Conservation (phyloP, 2,888 invertebrate genomes). For the Diarsia mendica region DNA sequence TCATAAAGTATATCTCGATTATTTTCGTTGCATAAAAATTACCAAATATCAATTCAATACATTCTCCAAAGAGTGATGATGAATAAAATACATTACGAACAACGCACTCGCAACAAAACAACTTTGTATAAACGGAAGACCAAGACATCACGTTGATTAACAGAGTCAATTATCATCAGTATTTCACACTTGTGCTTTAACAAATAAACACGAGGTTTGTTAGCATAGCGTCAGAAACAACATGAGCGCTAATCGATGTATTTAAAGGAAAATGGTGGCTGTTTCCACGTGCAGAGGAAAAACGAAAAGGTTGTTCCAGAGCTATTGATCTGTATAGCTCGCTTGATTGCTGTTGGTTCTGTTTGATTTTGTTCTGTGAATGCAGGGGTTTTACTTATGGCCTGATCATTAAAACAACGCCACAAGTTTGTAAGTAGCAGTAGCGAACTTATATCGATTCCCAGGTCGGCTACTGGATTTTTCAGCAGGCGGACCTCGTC, state of each 20-base stretch:
- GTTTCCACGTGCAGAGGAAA: slow-evolving; percentile 24
- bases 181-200: slow-evolving; percentile 50
- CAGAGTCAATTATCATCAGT: slow-evolving; percentile 33
- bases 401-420: background rate
- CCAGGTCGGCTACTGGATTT: background rate
- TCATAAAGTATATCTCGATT: too few species aligned
- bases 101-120: slow-evolving; percentile 4
- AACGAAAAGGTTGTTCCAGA: background rate
- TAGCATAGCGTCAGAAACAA: slow-evolving; percentile 27
- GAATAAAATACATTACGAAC: background rate
- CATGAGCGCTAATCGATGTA: slow-evolving; percentile 14
- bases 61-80: too few species aligned
- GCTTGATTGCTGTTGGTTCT: background rate
- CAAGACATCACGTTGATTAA: slow-evolving; percentile 36
- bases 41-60: too few species aligned
- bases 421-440: too few species aligned
- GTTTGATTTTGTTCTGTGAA: background rate
- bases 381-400: background rate
- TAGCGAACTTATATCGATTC: too few species aligned
- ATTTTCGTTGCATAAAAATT: too few species aligned
- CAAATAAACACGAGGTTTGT: slow-evolving; percentile 10
- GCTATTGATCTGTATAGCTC: background rate
- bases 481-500: background rate
- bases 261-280: slow-evolving; percentile 18
- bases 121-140: slow-evolving; percentile 32